A percentile compares a stretch with the other conserved stretches of the same genome.
Conservation (phyloP, 2,113 vertebrate species). For the Melospiza georgiana region DNA sequence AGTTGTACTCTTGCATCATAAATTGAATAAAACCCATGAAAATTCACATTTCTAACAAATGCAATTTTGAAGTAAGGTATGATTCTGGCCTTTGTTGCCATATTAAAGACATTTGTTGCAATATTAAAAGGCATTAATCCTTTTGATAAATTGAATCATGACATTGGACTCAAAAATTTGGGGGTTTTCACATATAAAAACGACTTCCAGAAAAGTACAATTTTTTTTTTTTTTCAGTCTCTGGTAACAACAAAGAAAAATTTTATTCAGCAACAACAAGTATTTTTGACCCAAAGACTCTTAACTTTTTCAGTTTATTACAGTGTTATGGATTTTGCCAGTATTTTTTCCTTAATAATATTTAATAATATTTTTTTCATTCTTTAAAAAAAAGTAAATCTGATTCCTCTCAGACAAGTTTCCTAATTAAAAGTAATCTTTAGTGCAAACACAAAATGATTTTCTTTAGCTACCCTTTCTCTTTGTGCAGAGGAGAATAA, state of each 20-base stretch:
- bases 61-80: background rate
- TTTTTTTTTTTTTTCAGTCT: background rate
- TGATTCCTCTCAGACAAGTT: background rate
- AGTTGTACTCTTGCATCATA: background rate
- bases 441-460: background rate
- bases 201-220: background rate
- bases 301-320: background rate
- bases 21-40: background rate
- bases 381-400: background rate
- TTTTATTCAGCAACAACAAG: background rate
- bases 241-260: background rate
- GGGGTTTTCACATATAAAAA: rapidly evolving
- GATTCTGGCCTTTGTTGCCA: background rate
- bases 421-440: background rate
- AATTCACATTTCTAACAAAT: background rate
- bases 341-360: background rate
- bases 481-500: background rate
- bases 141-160: background rate
- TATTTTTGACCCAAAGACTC: background rate
- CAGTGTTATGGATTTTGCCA: background rate
- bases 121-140: background rate
- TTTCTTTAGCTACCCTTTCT: background rate
- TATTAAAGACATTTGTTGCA: background rate
- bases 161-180: background rate
- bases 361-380: background rate